Evolutionary conservation across 2,797 vertebrate species (phyloP).

Genomic region (Poecilia gillii): DNA sequence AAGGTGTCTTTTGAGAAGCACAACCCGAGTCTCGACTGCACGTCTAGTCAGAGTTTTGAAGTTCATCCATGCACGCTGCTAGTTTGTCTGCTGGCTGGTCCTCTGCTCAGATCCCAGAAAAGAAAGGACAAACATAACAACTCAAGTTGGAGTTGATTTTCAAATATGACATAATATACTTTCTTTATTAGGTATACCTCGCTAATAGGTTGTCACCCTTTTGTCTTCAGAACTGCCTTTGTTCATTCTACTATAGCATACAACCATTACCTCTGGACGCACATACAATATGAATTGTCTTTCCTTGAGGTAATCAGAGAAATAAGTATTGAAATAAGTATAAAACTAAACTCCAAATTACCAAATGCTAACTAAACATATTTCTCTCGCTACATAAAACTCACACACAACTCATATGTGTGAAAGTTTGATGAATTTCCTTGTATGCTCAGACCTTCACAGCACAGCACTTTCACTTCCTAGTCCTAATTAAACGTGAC

Average conservation of each 20-base stretch:
- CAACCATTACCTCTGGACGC: too few relatives aligned
- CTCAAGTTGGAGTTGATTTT: background rate
- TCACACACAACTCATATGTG: background rate
- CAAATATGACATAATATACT: background rate
- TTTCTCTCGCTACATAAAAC: background rate
- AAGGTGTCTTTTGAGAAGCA: conserved; percentile 20
- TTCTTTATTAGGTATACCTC: background rate
- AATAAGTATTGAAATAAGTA: too few relatives aligned
- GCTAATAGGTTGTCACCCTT: background rate
- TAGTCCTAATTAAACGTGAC: background rate
- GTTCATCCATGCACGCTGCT: background rate
- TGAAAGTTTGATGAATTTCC: background rate
- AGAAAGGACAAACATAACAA: background rate
- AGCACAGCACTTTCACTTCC: background rate
- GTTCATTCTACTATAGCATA: background rate
- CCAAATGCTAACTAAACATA: too few relatives aligned
- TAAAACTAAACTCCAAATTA: too few relatives aligned
- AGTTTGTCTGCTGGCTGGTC: background rate
- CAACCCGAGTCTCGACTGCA: background rate
- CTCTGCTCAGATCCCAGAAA: background rate
- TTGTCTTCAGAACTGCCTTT: background rate
- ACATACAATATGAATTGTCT: too few relatives aligned
- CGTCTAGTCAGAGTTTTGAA: background rate
- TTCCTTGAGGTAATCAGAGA: too few relatives aligned
- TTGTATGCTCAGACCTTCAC: background rate